Base-by-base conservation (phyloP, 1,140 invertebrate species). In the Leptonema lineaticorne region DNA sequence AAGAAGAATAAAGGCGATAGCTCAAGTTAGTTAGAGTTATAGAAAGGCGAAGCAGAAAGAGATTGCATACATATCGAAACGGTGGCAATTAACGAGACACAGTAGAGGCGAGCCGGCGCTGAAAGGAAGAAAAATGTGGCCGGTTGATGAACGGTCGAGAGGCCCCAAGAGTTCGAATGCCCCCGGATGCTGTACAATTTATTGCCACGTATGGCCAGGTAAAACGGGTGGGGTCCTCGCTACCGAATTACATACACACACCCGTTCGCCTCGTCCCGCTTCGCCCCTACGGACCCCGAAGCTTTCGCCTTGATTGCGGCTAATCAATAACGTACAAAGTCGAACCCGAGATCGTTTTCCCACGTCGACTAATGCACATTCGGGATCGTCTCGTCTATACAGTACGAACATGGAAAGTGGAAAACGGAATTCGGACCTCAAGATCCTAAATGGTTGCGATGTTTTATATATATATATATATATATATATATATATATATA, bases 81-180 rank as follows among this genome's bases (percentile, higher is more conserved):
- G 46, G 62, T 64, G 59, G 59, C 59, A 62, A 64, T 64, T 64
- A 64, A 64, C 62, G 62, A 64, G 62, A 64, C 62, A 64, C 37
- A 37, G 62, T 64, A 64, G 62, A 64, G 62, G 62, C 62, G 41
- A 64, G 46, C 62, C 62, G 62, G 62, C 62, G 62, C 62, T 64
- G 69, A 69, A 63, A 28, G 48, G 63, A 67, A 66, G 63, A 62
- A 67, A 58, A 70, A 70, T 66, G 64, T 58, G 69, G 69, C 57
- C 46, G 46, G 16, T 53, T 70, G 69, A 70, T 70, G 58, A 67
- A 70, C 65, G 62, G 69, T 20, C 58, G 6, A n/a, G 46, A 53
- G 63, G 63, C 68, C 37, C 57, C 22, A n/a, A n/a, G n/a, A n/a
- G n/a, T n/a, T n/a, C n/a, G 6, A n/a, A 33, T 53, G 63, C 69